Evolutionary conservation across 2,113 vertebrate species (phyloP).

Genomic region (Himantopus leucocephalus): DNA sequence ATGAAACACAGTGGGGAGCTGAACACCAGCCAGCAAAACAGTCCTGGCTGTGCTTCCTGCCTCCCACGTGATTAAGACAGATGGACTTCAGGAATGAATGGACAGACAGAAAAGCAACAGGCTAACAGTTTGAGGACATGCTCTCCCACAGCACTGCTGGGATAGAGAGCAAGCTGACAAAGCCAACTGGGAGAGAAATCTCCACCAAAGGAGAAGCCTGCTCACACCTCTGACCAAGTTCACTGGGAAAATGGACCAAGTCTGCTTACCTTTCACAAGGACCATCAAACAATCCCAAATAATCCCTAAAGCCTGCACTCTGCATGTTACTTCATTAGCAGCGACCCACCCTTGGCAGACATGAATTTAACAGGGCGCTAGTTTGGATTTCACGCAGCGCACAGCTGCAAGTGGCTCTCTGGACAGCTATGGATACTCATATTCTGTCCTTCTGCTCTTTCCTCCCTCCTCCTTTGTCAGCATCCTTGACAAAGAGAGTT

Average conservation of each 20-base stretch:
- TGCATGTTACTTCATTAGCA: not conserved
- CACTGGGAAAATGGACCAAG: not conserved
- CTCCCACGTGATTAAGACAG: not conserved
- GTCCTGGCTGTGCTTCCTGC: not conserved
- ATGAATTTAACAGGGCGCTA: not conserved
- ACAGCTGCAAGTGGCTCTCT: accelerated
- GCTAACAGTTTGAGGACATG: not conserved
- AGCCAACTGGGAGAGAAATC: not conserved
- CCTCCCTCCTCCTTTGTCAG: not conserved
- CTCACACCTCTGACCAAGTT: not conserved
- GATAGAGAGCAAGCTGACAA: not conserved
- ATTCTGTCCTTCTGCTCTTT: not conserved
- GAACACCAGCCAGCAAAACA: not conserved
- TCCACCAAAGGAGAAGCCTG: not conserved
- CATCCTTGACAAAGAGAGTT: not conserved
- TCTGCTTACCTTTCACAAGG: not conserved
- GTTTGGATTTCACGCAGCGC: not conserved
- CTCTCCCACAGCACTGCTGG: not conserved
- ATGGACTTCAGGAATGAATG: not conserved
- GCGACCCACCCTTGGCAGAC: not conserved
- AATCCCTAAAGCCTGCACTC: not conserved
- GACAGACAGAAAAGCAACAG: not conserved
- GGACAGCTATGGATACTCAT: not conserved
- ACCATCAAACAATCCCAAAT: not conserved
- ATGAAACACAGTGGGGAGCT: not conserved